These are phyloP conservation scores for Coracias cyanogaster DNA, from an alignment of 2,797 vertebrate species.

Conservation along the genomic window DNA sequence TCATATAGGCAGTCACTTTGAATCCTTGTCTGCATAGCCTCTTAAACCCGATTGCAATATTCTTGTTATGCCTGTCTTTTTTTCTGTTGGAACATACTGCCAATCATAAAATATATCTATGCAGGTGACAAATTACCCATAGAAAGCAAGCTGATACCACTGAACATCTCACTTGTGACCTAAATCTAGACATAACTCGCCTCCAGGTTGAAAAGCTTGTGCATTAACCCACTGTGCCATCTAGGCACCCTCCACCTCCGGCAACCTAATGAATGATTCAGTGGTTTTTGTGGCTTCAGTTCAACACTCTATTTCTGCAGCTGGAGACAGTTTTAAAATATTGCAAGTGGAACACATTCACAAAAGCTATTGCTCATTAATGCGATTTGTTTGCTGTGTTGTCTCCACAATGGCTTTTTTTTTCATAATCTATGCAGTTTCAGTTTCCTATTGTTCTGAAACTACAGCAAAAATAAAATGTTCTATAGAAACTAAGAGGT, in stretches of 20 bases:
- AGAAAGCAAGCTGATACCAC: neutral
- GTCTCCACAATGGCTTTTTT: neutral
- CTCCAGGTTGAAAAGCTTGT: neutral
- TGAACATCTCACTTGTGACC: slow-evolving; percentile 12
- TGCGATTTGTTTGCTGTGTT: neutral
- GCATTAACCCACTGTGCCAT: neutral
- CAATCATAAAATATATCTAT: slow-evolving; percentile 1
- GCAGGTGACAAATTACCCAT: neutral
- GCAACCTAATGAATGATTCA: slow-evolving; percentile 25
- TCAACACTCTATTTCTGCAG: neutral
- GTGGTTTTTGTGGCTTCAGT: neutral
- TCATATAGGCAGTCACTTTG: neutral
- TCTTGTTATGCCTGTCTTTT: neutral
- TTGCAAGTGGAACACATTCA: neutral
- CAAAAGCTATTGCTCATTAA: slow-evolving; percentile 11
- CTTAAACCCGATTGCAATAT: neutral
- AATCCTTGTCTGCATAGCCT: neutral
- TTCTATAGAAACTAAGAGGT: neutral
- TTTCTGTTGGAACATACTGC: neutral
- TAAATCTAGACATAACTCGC: neutral
- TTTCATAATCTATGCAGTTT: neutral
- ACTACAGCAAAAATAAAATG: neutral
- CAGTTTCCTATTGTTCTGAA: neutral
- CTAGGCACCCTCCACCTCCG: neutral
- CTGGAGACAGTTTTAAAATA: neutral